Evolutionary conservation across 2,888 invertebrate genomes (phyloP).

Genomic region (Atethmia centrago): DNA sequence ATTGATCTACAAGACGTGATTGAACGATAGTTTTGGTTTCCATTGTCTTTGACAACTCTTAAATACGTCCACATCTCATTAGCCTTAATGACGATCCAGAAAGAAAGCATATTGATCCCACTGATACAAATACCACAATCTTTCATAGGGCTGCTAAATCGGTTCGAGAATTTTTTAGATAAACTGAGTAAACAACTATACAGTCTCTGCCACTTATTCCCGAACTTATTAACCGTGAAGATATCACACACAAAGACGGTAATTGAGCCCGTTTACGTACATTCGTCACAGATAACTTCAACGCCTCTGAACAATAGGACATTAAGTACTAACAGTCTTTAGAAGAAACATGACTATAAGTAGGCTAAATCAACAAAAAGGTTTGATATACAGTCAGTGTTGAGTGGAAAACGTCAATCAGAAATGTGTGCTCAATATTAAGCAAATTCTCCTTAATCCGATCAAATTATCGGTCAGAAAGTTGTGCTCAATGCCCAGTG

Average conservation of each 20-base stretch:
- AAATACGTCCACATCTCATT: not conserved
- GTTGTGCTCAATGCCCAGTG: not conserved
- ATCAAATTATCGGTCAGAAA: constrained; percentile 38
- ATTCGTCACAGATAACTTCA: constrained; percentile 44
- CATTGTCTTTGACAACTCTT: not conserved
- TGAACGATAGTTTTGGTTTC: not conserved
- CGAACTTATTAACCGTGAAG: constrained; percentile 25
- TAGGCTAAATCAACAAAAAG: constrained; percentile 54
- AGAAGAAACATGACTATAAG: constrained; percentile 42
- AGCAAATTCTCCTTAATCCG: constrained; percentile 20
- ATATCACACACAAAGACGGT: constrained; percentile 27
- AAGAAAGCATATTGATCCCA: not conserved
- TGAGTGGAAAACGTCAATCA: constrained; percentile 39
- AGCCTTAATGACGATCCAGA: not conserved
- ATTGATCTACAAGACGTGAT: not conserved
- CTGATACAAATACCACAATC: not conserved
- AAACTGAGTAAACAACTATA: not conserved
- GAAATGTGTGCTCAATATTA: constrained; percentile 28
- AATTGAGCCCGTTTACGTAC: constrained; percentile 24
- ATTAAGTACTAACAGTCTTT: constrained; percentile 36
- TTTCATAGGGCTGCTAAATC: not conserved
- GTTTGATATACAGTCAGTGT: constrained; percentile 34
- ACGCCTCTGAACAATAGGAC: constrained; percentile 51
- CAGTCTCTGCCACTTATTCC: not conserved
- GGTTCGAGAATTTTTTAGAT: not conserved